Conservation (phyloP, 2,113 vertebrate species). For the Pleuronectes platessa region DNA sequence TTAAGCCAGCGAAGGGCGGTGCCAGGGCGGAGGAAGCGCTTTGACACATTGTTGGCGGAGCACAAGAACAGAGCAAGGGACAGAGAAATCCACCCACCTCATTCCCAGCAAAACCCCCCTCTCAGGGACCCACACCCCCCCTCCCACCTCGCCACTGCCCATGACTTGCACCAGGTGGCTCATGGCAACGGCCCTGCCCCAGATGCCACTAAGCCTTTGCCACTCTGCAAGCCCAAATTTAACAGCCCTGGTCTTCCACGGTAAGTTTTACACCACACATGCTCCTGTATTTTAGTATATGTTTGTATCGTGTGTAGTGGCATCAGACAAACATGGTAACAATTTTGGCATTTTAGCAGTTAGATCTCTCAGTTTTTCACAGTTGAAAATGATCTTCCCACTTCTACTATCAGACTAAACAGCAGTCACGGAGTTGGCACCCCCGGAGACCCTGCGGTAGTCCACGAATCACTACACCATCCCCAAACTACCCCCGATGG, state of each 20-base stretch:
- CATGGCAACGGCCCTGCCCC: slow-evolving; percentile 87
- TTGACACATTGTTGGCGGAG: slow-evolving; percentile 95
- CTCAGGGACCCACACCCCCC: slow-evolving; percentile 98
- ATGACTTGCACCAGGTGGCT: slow-evolving; percentile 90
- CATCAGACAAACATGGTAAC: not conserved
- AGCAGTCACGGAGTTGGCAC: slow-evolving; percentile 88
- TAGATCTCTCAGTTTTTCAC: not conserved
- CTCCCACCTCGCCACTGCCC: slow-evolving; percentile 87
- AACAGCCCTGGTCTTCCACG: slow-evolving; percentile 97
- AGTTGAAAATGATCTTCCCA: not conserved
- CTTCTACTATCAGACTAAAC: slow-evolving; percentile 83
- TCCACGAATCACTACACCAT: slow-evolving; percentile 89
- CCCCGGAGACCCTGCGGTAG: slow-evolving; percentile 85
- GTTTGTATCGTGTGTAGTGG: no score
- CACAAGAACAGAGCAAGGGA: slow-evolving; percentile 97
- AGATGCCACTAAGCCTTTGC: slow-evolving; percentile 91
- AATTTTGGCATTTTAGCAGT: not conserved
- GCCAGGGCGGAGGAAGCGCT: slow-evolving; percentile 96
- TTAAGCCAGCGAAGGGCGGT: slow-evolving; percentile 99
- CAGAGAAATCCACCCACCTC: slow-evolving; percentile 89
- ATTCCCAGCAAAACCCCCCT: slow-evolving; percentile 91
- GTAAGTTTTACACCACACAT: slow-evolving; percentile 75
- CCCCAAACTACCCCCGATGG: slow-evolving; percentile 87
- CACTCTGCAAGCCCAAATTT: slow-evolving; percentile 93
- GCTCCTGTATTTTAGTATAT: not conserved